Base-by-base conservation (phyloP, 2,113 vertebrate genomes). In the Leptobrachium leishanense region DNA sequence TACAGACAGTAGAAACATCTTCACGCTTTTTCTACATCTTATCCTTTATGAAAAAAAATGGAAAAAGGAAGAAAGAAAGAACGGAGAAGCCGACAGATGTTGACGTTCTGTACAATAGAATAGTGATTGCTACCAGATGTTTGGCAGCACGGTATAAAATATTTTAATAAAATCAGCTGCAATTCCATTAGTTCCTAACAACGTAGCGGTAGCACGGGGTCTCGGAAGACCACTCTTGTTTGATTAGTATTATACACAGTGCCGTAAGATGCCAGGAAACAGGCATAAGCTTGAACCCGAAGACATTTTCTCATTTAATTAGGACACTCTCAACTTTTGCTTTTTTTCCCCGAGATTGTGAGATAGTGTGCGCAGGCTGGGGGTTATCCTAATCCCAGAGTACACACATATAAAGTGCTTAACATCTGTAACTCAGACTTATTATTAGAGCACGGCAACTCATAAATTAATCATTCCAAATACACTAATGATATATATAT, bases 291-390 rank as follows among this genome's bases (percentile, higher is more conserved):
- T 66, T 44, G 64, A 74, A 81, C 78, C 42, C 41, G 1, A 5
- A 74, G 71, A 81, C 78, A 72, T 81, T 80, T 46, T 74, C 54
- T 81, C 68, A 46, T 68, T 81, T 81, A 74, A 81, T 81, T 81
- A 81, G 72, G 64, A 74, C 68, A 67, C 20, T 41, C 41, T n/a
- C 70, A 80, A 39, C 64, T 41, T 54, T 74, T 73, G 77, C 69
- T 53, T 66, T 12, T 41, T 59, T 55, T 31, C 20, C 20, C 20
- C 63, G 6, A 74, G 53, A 59, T 65, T 73, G 69, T 5, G 1
- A 15, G n/a, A 59, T 44, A 63, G 74, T 53, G 46, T 43, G 42
- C 57, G 59, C 12, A 41, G 31, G 70, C 46, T 10, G n/a, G 8
- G 11, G 78, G 78, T 50, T 50, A 46, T 40, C 42, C 54, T 81